phyloP scores from a whole-genome alignment of 2,797 vertebrate genomes.

The Hapalemur alaotrensis region DNA sequence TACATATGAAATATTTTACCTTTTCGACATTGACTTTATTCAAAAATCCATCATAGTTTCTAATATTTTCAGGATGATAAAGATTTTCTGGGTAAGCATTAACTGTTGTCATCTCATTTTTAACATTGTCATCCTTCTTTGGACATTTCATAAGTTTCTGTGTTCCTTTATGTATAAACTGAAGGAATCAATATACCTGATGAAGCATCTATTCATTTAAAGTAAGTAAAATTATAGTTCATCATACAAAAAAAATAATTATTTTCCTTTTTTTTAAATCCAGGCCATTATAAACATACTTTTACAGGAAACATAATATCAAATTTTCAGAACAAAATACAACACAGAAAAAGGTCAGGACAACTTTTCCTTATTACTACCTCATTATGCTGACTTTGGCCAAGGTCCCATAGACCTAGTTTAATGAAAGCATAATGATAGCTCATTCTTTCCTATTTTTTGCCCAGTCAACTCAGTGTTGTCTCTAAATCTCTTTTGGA shows the following conservation, averaged over 20 bases:
- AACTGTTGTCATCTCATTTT: not conserved
- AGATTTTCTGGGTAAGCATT: not conserved
- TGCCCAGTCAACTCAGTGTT: constrained; percentile 47
- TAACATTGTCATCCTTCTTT: not conserved
- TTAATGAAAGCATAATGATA: constrained; percentile 60
- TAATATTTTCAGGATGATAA: not conserved
- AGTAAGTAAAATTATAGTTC: constrained; percentile 39
- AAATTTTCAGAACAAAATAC: not conserved
- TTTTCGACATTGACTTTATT: not conserved
- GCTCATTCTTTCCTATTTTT: constrained; percentile 60
- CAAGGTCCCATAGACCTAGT: constrained; percentile 24
- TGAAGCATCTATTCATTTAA: not conserved
- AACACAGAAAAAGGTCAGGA: constrained; percentile 25
- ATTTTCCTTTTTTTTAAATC: not conserved
- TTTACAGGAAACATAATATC: not conserved
- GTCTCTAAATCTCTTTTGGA: constrained; percentile 7
- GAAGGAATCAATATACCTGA: not conserved
- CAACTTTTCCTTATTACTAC: constrained; percentile 16
- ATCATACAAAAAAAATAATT: not conserved
- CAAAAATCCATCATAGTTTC: not conserved
- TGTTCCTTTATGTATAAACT: not conserved
- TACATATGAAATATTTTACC: not conserved
- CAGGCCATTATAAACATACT: not conserved
- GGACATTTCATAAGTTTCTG: not conserved
- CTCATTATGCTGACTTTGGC: constrained; percentile 65